Evolutionary conservation across 2,113 vertebrate species (phyloP), one percentile per base, ranked within the genome.

Genomic region (Lophotis ruficrista): DNA sequence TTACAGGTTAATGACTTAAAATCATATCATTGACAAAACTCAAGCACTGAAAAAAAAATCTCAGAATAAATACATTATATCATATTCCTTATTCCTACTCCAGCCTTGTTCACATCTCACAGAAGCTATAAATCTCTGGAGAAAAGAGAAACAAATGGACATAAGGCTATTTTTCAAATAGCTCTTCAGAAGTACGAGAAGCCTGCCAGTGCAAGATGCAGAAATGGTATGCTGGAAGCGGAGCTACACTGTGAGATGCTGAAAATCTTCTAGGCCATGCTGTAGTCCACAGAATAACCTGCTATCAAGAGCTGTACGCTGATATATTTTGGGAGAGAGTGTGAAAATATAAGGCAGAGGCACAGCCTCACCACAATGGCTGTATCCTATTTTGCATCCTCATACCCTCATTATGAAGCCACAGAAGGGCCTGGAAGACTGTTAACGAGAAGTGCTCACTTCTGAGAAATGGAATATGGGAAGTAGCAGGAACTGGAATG

Each of bases 231-330:
- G 11, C 28, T 71, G 56, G 27, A 82, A 94, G 70, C 16, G 6
- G 53, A 61, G 14, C 33, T 81, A 27, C 30, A 31, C 10, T 8
- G 43, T 18, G 68, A 0, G 2, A 73, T 50, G 68, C 11, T n/a
- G 64, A 87, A 31, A 56, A 41, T 38, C 28, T 71, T 73, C 56
- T 16, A 83, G 64, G 43, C 33, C 56, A 54, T 12, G 25, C 17
- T 45, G 53, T 10, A 72, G 25, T 25, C 20, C 81, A 95, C 57
- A 86, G 45, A 85, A 79, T 8, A 79, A 80, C 5, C 12, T 14
- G 30, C 21, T 37, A 53, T 35, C 12, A 57, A 50, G 50, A 88
- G 27, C 1, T 47, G 23, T 24, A 47, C 0, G 0, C 15, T 51
- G 20, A 22, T 30, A 10, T 35, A 24, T 41, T 88, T 76, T 41